These are phyloP conservation scores for Salvelinus sp. DNA, from an alignment of 2,113 vertebrate species.

Conservation along the genomic window DNA sequence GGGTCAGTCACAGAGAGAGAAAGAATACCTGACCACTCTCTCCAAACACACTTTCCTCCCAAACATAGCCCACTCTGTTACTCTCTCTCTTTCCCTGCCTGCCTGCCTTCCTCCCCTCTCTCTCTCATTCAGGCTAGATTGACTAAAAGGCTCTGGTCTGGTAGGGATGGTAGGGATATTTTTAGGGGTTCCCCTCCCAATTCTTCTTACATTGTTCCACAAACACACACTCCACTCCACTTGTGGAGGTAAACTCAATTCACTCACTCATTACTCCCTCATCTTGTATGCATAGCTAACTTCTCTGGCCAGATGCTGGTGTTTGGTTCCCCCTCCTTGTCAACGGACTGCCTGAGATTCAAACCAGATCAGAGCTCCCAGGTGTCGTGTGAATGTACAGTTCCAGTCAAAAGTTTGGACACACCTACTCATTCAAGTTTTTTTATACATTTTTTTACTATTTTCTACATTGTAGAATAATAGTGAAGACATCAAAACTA, in stretches of 20 bases:
- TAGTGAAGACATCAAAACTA: too few relatives aligned
- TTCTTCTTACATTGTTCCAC: constrained; percentile 61
- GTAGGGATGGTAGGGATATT: constrained; percentile 39
- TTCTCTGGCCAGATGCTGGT: constrained; percentile 18
- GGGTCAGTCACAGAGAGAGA: constrained; percentile 1
- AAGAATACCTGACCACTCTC: background rate
- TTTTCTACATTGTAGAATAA: too few relatives aligned
- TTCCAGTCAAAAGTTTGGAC: too few relatives aligned
- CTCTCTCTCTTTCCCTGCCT: constrained; percentile 8
- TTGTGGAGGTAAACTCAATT: constrained; percentile 47
- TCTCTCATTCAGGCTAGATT: background rate
- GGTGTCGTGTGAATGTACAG: background rate
- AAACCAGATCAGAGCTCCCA: constrained; percentile 28
- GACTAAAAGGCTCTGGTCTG: constrained; percentile 39
- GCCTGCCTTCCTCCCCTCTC: background rate
- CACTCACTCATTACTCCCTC: constrained; percentile 38
- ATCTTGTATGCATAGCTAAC: constrained; percentile 22
- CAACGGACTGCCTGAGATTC: constrained; percentile 10
- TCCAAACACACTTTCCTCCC: constrained; percentile 24
- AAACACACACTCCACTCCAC: constrained; percentile 52
- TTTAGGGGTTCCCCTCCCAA: constrained; percentile 52
- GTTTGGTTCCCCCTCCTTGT: constrained; percentile 24
- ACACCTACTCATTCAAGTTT: too few relatives aligned
- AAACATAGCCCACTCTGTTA: constrained; percentile 17
- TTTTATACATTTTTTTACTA: too few relatives aligned